These are phyloP conservation scores for Melitaea cinxia DNA, from an alignment of 1,140 invertebrate genomes.

Conservation along the genomic window DNA sequence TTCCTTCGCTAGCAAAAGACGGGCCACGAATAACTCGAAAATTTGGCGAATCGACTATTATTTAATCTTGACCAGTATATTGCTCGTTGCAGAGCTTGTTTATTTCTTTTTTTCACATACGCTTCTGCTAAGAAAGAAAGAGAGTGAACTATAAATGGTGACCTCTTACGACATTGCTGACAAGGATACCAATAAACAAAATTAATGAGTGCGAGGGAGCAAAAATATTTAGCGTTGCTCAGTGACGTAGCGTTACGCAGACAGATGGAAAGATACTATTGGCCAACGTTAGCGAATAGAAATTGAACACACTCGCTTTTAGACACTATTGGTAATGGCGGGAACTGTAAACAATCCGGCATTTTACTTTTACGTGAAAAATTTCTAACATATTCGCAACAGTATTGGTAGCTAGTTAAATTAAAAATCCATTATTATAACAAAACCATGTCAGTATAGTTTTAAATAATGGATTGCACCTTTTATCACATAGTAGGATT, in stretches of 20 bases:
- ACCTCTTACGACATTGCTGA: slow-evolving; percentile 39
- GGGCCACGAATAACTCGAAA: slow-evolving; percentile 77
- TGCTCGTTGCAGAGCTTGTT: slow-evolving; percentile 35
- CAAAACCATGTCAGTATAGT: neutral
- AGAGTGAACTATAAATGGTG: slow-evolving; percentile 38
- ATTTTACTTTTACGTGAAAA: neutral
- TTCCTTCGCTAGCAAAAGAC: slow-evolving; percentile 63
- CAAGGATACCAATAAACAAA: slow-evolving; percentile 44
- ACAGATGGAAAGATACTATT: slow-evolving; percentile 84
- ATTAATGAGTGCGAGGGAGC: slow-evolving; percentile 44
- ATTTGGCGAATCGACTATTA: slow-evolving; percentile 67
- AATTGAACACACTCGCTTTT: slow-evolving; percentile 69
- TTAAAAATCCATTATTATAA: neutral
- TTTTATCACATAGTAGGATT: neutral
- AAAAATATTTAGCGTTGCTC: slow-evolving; percentile 37
- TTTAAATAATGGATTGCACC: neutral
- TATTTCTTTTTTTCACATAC: slow-evolving; percentile 40
- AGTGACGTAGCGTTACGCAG: slow-evolving; percentile 75
- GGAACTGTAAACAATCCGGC: slow-evolving; percentile 44
- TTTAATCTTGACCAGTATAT: slow-evolving; percentile 59
- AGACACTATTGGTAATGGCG: slow-evolving; percentile 43
- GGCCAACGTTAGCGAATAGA: slow-evolving; percentile 69
- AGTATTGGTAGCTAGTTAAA: neutral
- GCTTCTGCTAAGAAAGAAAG: slow-evolving; percentile 33
- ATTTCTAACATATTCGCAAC: neutral